phyloP scores from a whole-genome alignment of 2,888 invertebrate genomes.

The Abrostola tripartita region DNA sequence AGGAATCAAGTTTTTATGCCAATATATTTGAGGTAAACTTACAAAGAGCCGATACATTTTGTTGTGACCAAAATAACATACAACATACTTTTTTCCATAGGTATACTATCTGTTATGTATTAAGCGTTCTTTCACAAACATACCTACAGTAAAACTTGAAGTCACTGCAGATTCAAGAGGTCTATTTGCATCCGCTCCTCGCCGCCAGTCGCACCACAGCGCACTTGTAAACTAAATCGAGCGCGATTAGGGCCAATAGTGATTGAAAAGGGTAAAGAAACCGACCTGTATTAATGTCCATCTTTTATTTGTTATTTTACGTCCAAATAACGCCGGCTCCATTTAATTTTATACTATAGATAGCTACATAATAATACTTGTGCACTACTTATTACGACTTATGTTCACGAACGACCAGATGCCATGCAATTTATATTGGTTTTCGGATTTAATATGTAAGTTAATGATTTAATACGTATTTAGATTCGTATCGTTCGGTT shows the following conservation, averaged over 20 bases:
- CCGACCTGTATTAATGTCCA: constrained; percentile 74
- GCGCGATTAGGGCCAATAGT: constrained; percentile 86
- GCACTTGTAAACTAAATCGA: constrained; percentile 78
- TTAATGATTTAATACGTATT: not conserved
- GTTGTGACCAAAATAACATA: too few species aligned
- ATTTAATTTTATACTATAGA: constrained; percentile 64
- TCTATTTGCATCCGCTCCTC: constrained; percentile 27
- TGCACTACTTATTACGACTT: constrained; percentile 57
- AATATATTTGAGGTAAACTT: too few species aligned
- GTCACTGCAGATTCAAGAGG: not conserved
- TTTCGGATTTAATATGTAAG: constrained; percentile 18
- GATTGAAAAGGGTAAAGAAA: constrained; percentile 84
- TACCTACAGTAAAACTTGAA: too few species aligned
- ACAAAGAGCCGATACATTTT: too few species aligned
- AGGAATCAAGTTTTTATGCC: too few species aligned
- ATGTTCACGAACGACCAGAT: constrained; percentile 36
- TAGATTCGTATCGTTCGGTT: not conserved
- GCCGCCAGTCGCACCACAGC: constrained; percentile 46
- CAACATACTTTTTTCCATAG: too few species aligned
- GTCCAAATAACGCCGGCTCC: constrained; percentile 64
- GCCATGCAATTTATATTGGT: constrained; percentile 25
- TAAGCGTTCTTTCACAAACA: too few species aligned
- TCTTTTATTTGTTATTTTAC: constrained; percentile 72
- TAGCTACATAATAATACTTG: constrained; percentile 52
- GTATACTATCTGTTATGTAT: too few species aligned